A percentile compares a stretch with the other conserved stretches of the same genome.
These are phyloP conservation scores for Podarcis siculus DNA, from an alignment of 2,797 vertebrate genomes.

Conservation along the genomic window DNA sequence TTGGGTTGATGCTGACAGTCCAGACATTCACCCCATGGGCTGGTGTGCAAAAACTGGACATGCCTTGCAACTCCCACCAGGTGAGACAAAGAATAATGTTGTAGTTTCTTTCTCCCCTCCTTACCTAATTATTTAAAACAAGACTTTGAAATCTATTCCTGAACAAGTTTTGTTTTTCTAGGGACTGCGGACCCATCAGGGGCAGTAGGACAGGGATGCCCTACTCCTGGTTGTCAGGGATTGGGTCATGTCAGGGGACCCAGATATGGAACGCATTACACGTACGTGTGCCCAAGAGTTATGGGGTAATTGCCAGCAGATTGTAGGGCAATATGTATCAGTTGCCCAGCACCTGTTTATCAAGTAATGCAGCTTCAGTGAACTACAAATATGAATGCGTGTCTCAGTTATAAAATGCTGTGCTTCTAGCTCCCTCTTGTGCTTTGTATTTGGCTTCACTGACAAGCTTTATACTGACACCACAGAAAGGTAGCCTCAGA, in stretches of 20 bases:
- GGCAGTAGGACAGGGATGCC: conserved; percentile 86
- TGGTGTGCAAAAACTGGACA: conserved; percentile 93
- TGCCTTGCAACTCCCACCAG: conserved; percentile 83
- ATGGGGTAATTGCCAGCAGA: neutral
- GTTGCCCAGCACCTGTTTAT: neutral
- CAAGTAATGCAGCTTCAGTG: conserved; percentile 3
- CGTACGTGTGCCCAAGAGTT: conserved; percentile 75
- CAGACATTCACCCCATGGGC: conserved; percentile 88
- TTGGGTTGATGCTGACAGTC: conserved; percentile 88
- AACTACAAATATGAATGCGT: conserved; percentile 22
- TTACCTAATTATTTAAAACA: neutral
- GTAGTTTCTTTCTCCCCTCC: neutral
- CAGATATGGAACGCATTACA: conserved; percentile 91
- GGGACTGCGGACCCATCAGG: conserved; percentile 77
- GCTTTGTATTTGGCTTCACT: conserved; percentile 28
- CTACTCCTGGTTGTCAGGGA: conserved; percentile 89
- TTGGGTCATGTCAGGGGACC: conserved; percentile 90
- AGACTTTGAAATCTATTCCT: neutral
- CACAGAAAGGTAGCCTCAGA: neutral
- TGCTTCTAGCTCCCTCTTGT: conserved; percentile 67
- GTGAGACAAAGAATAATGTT: conserved; percentile 62
- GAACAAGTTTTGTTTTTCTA: conserved; percentile 48
- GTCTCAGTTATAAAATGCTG: conserved; percentile 30
- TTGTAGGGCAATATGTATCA: neutral
- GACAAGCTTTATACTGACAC: neutral